phyloP scores from a whole-genome alignment of 2,797 vertebrate species.

The Halcyon leucocephala region DNA sequence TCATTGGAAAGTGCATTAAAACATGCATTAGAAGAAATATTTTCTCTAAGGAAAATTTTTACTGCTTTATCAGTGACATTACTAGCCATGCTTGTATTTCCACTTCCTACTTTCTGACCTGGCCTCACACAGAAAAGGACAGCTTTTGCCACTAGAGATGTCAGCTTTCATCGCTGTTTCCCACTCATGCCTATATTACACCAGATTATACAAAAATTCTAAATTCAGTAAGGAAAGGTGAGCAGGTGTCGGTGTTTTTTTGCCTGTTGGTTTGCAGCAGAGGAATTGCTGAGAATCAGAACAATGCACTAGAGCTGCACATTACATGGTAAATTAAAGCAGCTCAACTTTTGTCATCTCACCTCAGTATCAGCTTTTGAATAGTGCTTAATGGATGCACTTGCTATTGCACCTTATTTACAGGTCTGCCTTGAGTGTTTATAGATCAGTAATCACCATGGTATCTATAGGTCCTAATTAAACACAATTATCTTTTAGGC shows the following conservation, averaged over 20 bases:
- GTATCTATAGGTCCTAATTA: constrained; percentile 38
- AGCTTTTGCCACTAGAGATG: not conserved
- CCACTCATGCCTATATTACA: not conserved
- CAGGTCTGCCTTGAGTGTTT: not conserved
- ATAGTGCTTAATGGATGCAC: not conserved
- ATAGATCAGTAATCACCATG: constrained; percentile 17
- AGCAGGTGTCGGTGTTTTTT: not conserved
- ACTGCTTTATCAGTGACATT: not conserved
- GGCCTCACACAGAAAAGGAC: not conserved
- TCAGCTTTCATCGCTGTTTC: not conserved
- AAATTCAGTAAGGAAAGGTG: not conserved
- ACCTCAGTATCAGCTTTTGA: not conserved
- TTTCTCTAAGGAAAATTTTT: not conserved
- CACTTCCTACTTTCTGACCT: not conserved
- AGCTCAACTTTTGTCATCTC: not conserved
- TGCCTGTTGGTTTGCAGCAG: not conserved
- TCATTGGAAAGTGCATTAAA: not conserved
- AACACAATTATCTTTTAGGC: constrained; percentile 8
- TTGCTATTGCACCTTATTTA: not conserved
- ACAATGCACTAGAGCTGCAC: accelerated
- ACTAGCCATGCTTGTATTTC: not conserved
- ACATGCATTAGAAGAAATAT: not conserved
- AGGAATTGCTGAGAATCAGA: not conserved
- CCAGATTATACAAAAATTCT: not conserved
- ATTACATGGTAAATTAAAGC: not conserved